Conservation (phyloP, 2,113 vertebrate genomes). For the Corynorhinus townsendii region DNA sequence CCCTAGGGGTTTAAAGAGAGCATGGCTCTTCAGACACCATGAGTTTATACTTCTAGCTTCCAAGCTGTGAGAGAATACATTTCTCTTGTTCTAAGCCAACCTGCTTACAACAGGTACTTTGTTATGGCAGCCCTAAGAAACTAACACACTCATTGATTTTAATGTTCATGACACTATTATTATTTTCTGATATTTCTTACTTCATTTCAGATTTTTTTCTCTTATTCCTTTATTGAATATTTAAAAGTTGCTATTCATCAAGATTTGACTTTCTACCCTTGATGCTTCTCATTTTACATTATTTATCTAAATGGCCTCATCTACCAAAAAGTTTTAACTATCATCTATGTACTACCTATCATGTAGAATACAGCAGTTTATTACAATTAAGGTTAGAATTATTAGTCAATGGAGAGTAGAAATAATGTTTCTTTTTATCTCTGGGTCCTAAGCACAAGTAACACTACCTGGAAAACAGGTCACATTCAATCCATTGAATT, state of each 20-base stretch:
- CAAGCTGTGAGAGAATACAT: background rate
- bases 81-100: background rate
- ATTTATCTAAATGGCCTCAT: background rate
- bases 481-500: background rate
- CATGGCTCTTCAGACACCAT: background rate
- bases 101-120: background rate
- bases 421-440: background rate
- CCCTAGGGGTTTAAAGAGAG: background rate
- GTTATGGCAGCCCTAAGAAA: background rate
- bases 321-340: background rate
- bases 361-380: background rate
- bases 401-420: background rate
- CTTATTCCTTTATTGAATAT: background rate
- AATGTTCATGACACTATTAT: background rate
- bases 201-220: background rate
- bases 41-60: background rate
- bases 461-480: background rate
- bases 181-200: background rate
- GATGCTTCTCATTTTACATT: background rate
- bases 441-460: background rate
- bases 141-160: rapidly evolving
- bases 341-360: background rate
- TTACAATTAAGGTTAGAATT: background rate
- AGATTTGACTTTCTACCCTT: background rate
- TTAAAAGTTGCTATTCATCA: background rate